Evolutionary conservation across 2,797 vertebrate species (phyloP), one percentile per base, ranked within the genome.

Genomic region (Oreochromis grahami): DNA sequence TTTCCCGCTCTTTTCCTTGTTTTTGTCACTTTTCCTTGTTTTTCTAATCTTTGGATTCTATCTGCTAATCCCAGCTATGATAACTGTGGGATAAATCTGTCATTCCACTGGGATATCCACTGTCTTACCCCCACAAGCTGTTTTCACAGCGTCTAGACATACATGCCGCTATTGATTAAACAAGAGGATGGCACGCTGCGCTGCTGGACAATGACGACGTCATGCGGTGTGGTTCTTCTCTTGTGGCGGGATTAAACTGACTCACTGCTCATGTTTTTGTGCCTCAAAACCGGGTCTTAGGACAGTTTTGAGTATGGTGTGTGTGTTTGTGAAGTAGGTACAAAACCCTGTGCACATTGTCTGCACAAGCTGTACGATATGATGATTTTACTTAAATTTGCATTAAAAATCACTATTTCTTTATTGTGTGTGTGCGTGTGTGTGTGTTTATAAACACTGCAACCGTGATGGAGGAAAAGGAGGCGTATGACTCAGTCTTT

Each of bases 101-200:
- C 92, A 88, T 93, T 91, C 92, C 92, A 74, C 82, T 53, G 81
- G 65, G 84, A 83, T 82, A 74, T 83, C 76, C 89, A 77, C 88
- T 84, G 85, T 84, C 91, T 89, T 87, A 56, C 79, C 78, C 88
- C 82, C 89, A 86, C 81, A 76, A 84, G 78, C 79, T 95, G 94
- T 96, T 96, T 94, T 93, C 77, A 94, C 91, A 95, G 90, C 29
- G 95, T 96, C 96, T 96, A 96, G 95, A 96, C 95, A 92, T 91
- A 89, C 91, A 94, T 89, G 88, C 89, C 83, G 7, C 76, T 86
- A 81, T 87, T 91, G 91, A 93, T 94, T 65, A 91, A 94, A 95
- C 92, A 92, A 86, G 87, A 84, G 84, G 82, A 91, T 12, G 26
- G 79, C 81, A 76, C 43, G 41, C 79, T 89, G 86, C 74, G 52